Conservation (phyloP, 2,113 vertebrate genomes). For the Gymnarchus niloticus region DNA sequence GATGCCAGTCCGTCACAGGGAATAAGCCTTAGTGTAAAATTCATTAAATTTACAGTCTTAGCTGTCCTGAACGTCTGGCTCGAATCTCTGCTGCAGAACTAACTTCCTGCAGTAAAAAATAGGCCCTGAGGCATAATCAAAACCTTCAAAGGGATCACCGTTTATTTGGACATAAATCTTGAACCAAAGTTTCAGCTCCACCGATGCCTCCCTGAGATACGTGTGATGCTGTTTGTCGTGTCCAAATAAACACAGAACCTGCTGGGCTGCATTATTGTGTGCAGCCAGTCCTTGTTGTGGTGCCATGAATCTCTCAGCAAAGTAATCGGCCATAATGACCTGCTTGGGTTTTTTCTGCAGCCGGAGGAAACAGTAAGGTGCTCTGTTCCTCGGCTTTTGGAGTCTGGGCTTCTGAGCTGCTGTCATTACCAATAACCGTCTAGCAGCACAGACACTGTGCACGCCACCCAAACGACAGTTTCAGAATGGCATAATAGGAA, state of each 20-base stretch:
- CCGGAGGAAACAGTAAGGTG: background rate
- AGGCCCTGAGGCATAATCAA: background rate
- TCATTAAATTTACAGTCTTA: background rate
- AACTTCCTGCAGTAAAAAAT: background rate
- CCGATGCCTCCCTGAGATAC: background rate
- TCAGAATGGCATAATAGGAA: too few species aligned
- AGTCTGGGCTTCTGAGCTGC: background rate
- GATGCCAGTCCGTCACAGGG: background rate
- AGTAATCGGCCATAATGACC: background rate
- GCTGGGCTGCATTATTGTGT: background rate
- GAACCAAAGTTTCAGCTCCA: background rate
- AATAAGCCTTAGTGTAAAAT: too few species aligned
- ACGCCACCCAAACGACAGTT: too few species aligned
- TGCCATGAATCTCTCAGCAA: too few species aligned
- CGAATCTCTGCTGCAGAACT: background rate
- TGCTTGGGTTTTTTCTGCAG: background rate
- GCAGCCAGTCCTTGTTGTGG: slow-evolving; percentile 7
- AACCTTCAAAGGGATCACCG: background rate
- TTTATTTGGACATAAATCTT: background rate
- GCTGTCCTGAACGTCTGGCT: background rate
- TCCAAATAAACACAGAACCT: background rate
- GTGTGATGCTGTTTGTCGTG: background rate
- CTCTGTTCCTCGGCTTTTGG: background rate
- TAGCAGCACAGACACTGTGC: too few species aligned
- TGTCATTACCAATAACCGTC: background rate